Conservation (phyloP, 2,797 vertebrate species). For the Pseudopleuronectes americanus region DNA sequence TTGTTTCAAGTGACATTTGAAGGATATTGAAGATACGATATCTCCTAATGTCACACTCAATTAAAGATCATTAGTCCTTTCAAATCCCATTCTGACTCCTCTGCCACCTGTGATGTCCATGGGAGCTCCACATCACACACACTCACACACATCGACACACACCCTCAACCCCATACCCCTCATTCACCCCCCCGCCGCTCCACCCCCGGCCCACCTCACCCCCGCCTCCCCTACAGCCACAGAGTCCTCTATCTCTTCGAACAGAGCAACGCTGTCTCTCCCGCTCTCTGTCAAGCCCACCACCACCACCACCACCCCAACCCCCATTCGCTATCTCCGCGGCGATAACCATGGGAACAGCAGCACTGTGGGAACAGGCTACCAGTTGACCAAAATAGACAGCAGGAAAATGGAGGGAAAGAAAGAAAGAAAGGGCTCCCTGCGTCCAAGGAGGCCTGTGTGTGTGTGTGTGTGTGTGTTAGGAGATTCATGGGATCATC, state of each 20-base stretch:
- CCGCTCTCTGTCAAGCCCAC: conserved; percentile 79
- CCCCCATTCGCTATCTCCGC: conserved; percentile 81
- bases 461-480: conserved; percentile 37
- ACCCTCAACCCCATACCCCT: conserved; percentile 60
- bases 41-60: conserved; percentile 24
- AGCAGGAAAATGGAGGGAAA: conserved; percentile 81
- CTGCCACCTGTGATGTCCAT: conserved; percentile 75
- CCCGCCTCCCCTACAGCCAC: conserved; percentile 63
- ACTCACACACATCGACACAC: conserved; percentile 56
- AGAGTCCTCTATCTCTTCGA: conserved; percentile 81
- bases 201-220: conserved; percentile 37
- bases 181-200: conserved; percentile 19
- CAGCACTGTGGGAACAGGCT: conserved; percentile 86
- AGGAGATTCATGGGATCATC: conserved; percentile 73
- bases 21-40: neutral
- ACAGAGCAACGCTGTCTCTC: conserved; percentile 84
- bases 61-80: conserved; percentile 29
- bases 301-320: conserved; percentile 60
- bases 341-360: conserved; percentile 88
- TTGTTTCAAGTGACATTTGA: neutral
- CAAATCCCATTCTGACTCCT: conserved; percentile 28
- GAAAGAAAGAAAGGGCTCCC: conserved; percentile 75
- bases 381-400: conserved; percentile 87
- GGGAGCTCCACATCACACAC: conserved; percentile 72
- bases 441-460: conserved; percentile 69